Evolutionary conservation across 2,888 invertebrate genomes (phyloP), one percentile per base, ranked within the genome.

Genomic region (Caradrina kadenii): DNA sequence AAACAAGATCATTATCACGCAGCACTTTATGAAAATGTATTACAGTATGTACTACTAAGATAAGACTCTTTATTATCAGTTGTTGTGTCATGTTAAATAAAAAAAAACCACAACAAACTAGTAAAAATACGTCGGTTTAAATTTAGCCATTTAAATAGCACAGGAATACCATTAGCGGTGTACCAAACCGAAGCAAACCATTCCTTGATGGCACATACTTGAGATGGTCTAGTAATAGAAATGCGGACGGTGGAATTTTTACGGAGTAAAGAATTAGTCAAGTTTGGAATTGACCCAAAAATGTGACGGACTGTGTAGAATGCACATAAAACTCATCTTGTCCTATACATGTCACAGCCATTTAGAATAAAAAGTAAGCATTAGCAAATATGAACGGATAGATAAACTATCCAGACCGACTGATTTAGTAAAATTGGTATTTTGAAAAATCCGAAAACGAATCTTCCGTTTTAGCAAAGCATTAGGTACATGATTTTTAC

Each of bases 271-370:
- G 42, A 71, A 63, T 63, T 53, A 67, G 31, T 61, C 52, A 58
- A 45, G 52, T 63, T 81, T 82, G 80, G 80, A 82, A 56, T 67
- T 71, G 67, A 56, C 64, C 73, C 81, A 80, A 82, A 82, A 66
- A 54, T 69, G 42, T 66, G 70, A 64, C 19, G 42, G 19, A 26
- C n/a, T 45, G 42, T 60, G 54, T 42, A 56, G 64, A 50, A 55
- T 63, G 26, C 59, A 55, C 60, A 59, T 54, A 54, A 50, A 65
- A 59, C 45, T 26, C 5, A 5, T 49, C 15, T 19, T 31, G 10
- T 61, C 5, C 1, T 19, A 48, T 39, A n/a, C 1, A 49, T 48
- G 39, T 31, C 42, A 1, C 48, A 50, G 11, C 5, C 55, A 13
- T 17, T 55, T 45, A 19, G 2, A 72, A 52, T n/a, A 53, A 39